These are phyloP conservation scores for Metridium senile DNA, from an alignment of 92 coral and sea anemone genomes.

Conservation along the genomic window DNA sequence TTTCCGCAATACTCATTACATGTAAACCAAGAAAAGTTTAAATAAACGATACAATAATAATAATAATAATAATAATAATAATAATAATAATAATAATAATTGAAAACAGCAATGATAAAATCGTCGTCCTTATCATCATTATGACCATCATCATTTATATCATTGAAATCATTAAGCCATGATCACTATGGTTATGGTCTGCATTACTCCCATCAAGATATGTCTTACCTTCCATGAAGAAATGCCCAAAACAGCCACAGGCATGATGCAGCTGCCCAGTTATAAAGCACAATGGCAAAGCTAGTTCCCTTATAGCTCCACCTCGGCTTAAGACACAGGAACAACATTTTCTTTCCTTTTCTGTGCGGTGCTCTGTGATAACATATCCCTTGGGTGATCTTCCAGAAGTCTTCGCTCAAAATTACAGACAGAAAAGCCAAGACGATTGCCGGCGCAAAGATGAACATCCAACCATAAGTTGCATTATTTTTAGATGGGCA, in stretches of 20 bases:
- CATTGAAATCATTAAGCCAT: not conserved
- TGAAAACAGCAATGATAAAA: too few species aligned
- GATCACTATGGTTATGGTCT: not conserved
- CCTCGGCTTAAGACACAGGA: not conserved
- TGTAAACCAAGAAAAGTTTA: too few species aligned
- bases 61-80: too few species aligned
- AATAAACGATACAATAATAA: too few species aligned
- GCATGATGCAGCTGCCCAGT: constrained; percentile 48
- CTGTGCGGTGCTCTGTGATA: constrained; percentile 1
- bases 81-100: too few species aligned
- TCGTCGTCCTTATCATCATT: constrained; percentile 35
- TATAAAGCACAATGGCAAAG: constrained; percentile 33
- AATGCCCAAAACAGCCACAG: constrained; percentile 85
- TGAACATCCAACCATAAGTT: constrained; percentile 57
- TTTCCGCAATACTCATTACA: too few species aligned
- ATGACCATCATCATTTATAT: constrained; percentile 17
- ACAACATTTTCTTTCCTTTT: not conserved
- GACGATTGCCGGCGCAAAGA: constrained; percentile 54
- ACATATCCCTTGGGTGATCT: constrained; percentile 67
- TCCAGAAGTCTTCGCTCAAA: constrained; percentile 64
- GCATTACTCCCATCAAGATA: not conserved
- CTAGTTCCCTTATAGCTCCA: not conserved
- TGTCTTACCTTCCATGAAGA: constrained; percentile 32
- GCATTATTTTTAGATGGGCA: constrained; percentile 55
- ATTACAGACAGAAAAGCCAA: constrained; percentile 54